phyloP scores from a whole-genome alignment of 2,113 vertebrate genomes.

The Rhodinocichla rosea region DNA sequence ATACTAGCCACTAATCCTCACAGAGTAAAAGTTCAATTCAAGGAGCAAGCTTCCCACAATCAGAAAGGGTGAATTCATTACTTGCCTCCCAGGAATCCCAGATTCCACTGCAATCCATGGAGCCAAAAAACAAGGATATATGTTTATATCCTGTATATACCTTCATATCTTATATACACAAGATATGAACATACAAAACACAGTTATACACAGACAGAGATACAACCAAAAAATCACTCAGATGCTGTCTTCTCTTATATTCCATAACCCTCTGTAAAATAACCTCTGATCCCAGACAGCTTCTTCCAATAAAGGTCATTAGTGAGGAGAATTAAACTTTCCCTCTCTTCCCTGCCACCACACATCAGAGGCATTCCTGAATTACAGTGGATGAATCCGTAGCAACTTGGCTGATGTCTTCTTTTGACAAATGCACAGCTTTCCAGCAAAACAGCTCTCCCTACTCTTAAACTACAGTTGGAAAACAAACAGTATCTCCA shows the following conservation, averaged over 20 bases:
- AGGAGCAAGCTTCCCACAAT: not conserved
- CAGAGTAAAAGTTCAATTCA: not conserved
- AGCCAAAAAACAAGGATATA: not conserved
- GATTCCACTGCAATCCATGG: not conserved
- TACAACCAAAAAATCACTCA: not conserved
- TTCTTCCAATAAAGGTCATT: not conserved
- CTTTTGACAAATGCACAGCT: not conserved
- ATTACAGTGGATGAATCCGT: not conserved
- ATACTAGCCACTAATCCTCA: not conserved
- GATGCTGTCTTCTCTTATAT: not conserved
- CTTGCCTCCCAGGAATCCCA: not conserved
- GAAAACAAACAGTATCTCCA: not conserved
- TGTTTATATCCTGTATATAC: not conserved
- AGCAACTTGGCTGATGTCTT: not conserved
- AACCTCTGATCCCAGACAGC: not conserved
- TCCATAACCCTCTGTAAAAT: not conserved
- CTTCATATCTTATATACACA: not conserved
- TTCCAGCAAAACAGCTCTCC: not conserved
- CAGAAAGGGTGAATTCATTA: not conserved
- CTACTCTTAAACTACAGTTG: not conserved
- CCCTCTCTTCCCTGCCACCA: rapidly evolving
- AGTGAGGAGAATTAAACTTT: not conserved
- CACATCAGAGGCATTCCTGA: rapidly evolving
- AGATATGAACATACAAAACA: not conserved
- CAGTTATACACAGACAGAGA: not conserved